Conservation (phyloP, 2,113 vertebrate genomes). For the Octodon degus region DNA sequence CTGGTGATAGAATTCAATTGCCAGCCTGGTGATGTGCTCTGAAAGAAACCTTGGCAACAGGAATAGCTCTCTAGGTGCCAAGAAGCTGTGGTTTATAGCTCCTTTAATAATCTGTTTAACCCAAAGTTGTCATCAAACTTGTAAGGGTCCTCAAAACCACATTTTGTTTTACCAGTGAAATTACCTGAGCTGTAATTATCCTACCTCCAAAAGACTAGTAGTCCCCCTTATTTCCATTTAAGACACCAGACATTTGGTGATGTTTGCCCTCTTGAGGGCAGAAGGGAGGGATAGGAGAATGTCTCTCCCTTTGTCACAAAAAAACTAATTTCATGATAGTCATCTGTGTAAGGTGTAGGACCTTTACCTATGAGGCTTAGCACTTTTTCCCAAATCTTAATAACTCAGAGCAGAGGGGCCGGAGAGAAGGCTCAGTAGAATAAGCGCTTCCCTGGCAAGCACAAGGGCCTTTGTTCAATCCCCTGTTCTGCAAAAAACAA, state of each 20-base stretch:
- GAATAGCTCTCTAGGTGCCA: neutral
- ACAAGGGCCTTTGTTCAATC: too few species aligned
- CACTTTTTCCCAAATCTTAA: neutral
- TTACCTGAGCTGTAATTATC: neutral
- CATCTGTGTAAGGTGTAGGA: neutral
- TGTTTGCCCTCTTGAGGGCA: neutral
- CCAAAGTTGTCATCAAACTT: neutral
- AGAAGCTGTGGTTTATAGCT: neutral
- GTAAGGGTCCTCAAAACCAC: neutral
- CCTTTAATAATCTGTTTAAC: neutral
- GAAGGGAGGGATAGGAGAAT: neutral
- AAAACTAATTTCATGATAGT: neutral
- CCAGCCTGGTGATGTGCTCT: neutral
- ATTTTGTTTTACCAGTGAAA: neutral
- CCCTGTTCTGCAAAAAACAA: too few species aligned
- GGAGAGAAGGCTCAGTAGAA: too few species aligned
- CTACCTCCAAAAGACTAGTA: neutral
- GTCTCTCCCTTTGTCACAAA: neutral
- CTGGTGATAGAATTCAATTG: neutral
- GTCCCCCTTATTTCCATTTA: neutral
- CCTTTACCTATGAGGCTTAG: neutral
- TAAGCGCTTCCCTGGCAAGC: too few species aligned
- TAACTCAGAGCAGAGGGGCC: neutral
- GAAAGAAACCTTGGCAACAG: neutral
- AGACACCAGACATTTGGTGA: neutral